Base-by-base conservation (phyloP, 2,888 invertebrate species). In the Himalopsyche japonica region DNA sequence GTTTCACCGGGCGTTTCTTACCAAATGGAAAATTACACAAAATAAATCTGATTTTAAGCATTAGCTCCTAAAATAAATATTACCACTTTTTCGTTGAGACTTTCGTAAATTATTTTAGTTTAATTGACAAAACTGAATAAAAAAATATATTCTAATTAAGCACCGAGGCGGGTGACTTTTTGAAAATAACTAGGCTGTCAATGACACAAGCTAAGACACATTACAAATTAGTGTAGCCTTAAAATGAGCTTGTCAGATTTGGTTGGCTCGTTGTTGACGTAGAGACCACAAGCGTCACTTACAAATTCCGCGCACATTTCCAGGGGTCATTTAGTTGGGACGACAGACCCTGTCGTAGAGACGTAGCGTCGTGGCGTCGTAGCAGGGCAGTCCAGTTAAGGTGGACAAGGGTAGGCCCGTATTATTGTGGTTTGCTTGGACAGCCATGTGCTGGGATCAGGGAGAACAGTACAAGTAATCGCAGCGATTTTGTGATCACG, bases 251-350 rank as follows among this genome's bases (percentile, higher is more conserved):
- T 81, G 81, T 48, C 81, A 81, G 70, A 81, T 24, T 81, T 76
- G 8, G 70, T 27, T 43, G 70, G 32, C 43, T 32, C 32, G 24
- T 30, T 76, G 76, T 81, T 48, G 47, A 43, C 77, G 49, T 27
- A 49, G 48, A 81, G 83, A 85, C 83, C 83, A 70, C 79, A 24
- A 70, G 24, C 49, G 82, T 84, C 84, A 82, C 82, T 84, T 82
- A 57, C 20, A 57, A 79, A 84, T 84, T 84, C 84, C 79, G 82
- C 49, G 57, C 84, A 84, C 84, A 84, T 82, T 81, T 84, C 48
- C 81, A 76, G 82, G 43, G 82, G 81, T 84, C 84, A 82, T 84
- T 84, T 84, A 37, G 76, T 30, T 20, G 43, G 43, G 78, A 37
- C 24, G 78, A 20, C n/a, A 43, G 12, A 57, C 57, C 24, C 76